Base-by-base conservation (phyloP, 2,797 vertebrate genomes). In the Acipenser transmontanus region DNA sequence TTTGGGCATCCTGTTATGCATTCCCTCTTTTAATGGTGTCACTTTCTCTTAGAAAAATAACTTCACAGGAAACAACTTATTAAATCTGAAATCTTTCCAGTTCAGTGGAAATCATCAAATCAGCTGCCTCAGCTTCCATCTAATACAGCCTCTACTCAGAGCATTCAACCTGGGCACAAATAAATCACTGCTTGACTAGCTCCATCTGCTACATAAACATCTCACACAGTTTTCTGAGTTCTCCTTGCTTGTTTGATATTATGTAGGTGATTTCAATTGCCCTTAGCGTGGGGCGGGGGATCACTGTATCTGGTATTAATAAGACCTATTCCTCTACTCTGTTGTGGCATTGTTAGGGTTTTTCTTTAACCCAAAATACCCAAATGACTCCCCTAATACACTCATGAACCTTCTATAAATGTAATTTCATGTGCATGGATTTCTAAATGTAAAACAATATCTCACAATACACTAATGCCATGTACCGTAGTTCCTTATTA, bases 21-120 rank as follows among this genome's bases (percentile, higher is more conserved):
- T 64, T 62, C 63, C 50, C 61, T 69, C 67, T 68, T 49, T 54
- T 66, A 71, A 69, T 62, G 52, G 67, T 73, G 72, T 73, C 74
- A 72, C 66, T 62, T 70, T 69, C 65, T 51, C 68, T 76, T 74
- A 77, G 74, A 81, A 71, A 76, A 79, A 67, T 68, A 68, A 76
- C 72, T 78, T 84, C 77, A 78, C 76, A 76, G 51, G 59, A 62
- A 76, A 77, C 73, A 75, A 72, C 76, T 71, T 79, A 83, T 83
- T 82, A 84, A 84, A 85, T 78, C 75, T 77, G 75, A 87, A 84
- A 81, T 82, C 74, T 85, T 85, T 87, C 82, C 84, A 83, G 84
- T 84, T 82, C 78, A 76, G 73, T 77, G 75, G 68, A 75, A 85
- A 82, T 81, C 78, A 80, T 79, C 76, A 84, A 85, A 86, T 82